Base-by-base conservation (phyloP, 2,888 invertebrate species). In the Odontocerum albicorne region DNA sequence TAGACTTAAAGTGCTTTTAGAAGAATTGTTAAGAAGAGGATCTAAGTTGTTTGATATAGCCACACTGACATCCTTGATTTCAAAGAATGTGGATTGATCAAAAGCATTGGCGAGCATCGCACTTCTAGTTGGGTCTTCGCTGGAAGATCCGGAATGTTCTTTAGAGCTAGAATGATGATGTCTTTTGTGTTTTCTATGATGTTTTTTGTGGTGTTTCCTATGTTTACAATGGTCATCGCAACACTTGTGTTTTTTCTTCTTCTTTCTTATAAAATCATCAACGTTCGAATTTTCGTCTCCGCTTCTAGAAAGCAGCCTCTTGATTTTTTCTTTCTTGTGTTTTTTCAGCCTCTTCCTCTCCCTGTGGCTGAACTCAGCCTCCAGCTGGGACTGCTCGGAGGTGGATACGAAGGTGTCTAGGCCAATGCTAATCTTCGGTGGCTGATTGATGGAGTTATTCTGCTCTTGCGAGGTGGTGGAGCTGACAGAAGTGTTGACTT, bases 101-200 rank as follows among this genome's bases (percentile, higher is more conserved):
- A 59, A 47, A 21, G 59, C 50, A n/a, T 50, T 38, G n/a, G 52
- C 49, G 8, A 59, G 46, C 51, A 59, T 42, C 3, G 55, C 35
- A 22, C 53, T 54, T 40, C 54, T 22, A 32, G 42, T 51, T 2
- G 55, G 75, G 62, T 81, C 81, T 38, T 81, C 77, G 6, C 75
- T 75, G 0, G 78, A 78, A 4, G 77, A 77, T 54, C 80, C 66
- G 1, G 76, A 76, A 38, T 71, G 75, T 49, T 77, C 77, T 65
- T 76, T 77, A 63, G 72, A 70, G 51, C 70, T 70, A 0, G 77
- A 77, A 52, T 86, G 83, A 70, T 89, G 84, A 67, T 87, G 83
- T 66, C 87, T 88, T 69, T 87, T 85, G 65, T 90, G 90, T 71
- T 90, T 90, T 63, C 84, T 83, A 65, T 89, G 88, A 57, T 83